Base-by-base conservation (phyloP, 1,140 invertebrate species). In the Ceratina australensis region DNA sequence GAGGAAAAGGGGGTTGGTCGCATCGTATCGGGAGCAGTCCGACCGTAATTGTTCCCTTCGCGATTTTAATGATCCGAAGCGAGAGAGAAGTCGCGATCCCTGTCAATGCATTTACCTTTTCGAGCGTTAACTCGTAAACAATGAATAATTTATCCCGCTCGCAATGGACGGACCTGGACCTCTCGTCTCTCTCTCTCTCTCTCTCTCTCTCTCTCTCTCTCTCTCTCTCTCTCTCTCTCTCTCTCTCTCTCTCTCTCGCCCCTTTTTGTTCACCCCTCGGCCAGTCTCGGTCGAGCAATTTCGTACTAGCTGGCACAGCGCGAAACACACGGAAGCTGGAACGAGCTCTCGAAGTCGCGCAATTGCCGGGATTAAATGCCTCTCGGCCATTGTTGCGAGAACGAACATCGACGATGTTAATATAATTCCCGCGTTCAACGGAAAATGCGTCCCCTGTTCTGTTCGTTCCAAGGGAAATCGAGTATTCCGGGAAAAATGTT, bases 131-230 rank as follows among this genome's bases (percentile, higher is more conserved):
- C 67, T 71, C 74, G 74, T 77, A 77, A 77, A 77, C 74, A 77
- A 77, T 77, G 74, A 77, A 77, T 77, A 77, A 77, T 77, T 77
- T 77, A 71, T 77, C 47, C 67, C 57, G 74, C 22, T 77, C 74
- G 74, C 74, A 71, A 63, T 69, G 74, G 67, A 77, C 47, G 56
- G 22, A 47, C 47, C 49, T 57, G 56, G n/a, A 10, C 42, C 49
- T 22, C 47, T 59, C 26, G 16, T 20, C 1, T 56, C 49, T 42
- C 16, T 8, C 33, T 54, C 3, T 24, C 54, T 24, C 22, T 24
- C 15, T 20, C 42, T 22, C 20, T n/a, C 22, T 20, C 1, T 56
- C 49, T 42, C 16, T 8, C 33, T 54, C 3, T 24, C 54, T 24
- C 22, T 24, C 15, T 20, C 42, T 22, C 20, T n/a, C n/a, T n/a